phyloP scores from a whole-genome alignment of 2,113 vertebrate species.

The Lanius ludovicianus region DNA sequence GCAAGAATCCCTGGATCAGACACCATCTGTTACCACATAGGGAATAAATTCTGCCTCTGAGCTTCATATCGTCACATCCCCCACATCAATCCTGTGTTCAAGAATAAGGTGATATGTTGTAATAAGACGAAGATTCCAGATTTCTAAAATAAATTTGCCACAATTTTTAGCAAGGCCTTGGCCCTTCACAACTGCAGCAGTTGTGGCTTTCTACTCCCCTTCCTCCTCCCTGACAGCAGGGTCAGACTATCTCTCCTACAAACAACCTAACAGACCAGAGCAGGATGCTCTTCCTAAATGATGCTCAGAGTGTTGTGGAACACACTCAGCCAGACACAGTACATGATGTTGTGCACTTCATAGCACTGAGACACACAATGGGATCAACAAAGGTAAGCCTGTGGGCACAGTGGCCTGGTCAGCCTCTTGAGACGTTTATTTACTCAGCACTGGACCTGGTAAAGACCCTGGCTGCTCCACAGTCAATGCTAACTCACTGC shows the following conservation, averaged over 20 bases:
- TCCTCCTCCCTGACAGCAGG: background rate
- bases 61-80: background rate
- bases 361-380: background rate
- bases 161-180: background rate
- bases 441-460: background rate
- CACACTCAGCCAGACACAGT: background rate
- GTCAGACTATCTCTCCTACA: background rate
- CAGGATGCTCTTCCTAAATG: background rate
- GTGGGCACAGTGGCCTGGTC: background rate
- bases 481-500: background rate
- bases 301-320: background rate
- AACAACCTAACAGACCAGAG: background rate
- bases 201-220: background rate
- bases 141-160: background rate
- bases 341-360: background rate
- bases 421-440: background rate
- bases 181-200: background rate
- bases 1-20: background rate
- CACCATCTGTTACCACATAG: background rate
- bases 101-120: background rate
- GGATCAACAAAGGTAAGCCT: background rate
- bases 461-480: background rate
- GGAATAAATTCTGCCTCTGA: background rate
- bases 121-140: background rate
- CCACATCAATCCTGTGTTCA: background rate